Base-by-base conservation (phyloP, 2,113 vertebrate genomes). In the Phycodurus eques region DNA sequence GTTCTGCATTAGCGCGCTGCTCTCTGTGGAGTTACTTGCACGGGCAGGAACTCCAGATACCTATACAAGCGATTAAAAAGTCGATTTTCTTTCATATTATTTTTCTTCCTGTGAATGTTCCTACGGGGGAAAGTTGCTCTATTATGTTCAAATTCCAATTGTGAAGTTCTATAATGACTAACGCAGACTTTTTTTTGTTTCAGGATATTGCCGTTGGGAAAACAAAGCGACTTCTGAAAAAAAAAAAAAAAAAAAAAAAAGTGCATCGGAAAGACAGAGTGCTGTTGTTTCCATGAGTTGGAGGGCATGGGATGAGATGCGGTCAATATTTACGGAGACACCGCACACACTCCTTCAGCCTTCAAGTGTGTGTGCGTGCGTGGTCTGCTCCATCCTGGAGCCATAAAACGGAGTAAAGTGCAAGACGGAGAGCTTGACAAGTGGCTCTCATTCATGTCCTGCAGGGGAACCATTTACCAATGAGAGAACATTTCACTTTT, bases 361-460 rank as follows among this genome's bases (percentile, higher is more conserved):
- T 12, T 63, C 8, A 63, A 42, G 19, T 63, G 39, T 5, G 35
- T 63, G 51, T 56, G 54, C 22, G 70, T 49, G 47, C 17, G 56
- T 59, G 31, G 39, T 61, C 17, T 78, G 74, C 39, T 67, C 62
- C 69, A 68, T 77, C 59, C 79, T 80, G 56, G 8, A 73, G 31
- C 14, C 11, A 64, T 68, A 22, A 85, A 68, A 69, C 51, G 68
- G 56, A 80, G 15, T 0, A 39, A 27, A 67, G 61, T 44, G 61
- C 71, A 70, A 69, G 56, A 74, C 59, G 44, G 59, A 61, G 59
- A 74, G 46, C 59, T 76, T 53, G 54, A 83, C 72, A 13, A 8
- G 31, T 74, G 54, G 68, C 59, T 31, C 64, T 66, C 8, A 31
- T 66, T 31, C n/a, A 66, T 61, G 31, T 61, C 59, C 59, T 61